Conservation (phyloP, 2,797 vertebrate genomes). For the Takifugu ocellatus region DNA sequence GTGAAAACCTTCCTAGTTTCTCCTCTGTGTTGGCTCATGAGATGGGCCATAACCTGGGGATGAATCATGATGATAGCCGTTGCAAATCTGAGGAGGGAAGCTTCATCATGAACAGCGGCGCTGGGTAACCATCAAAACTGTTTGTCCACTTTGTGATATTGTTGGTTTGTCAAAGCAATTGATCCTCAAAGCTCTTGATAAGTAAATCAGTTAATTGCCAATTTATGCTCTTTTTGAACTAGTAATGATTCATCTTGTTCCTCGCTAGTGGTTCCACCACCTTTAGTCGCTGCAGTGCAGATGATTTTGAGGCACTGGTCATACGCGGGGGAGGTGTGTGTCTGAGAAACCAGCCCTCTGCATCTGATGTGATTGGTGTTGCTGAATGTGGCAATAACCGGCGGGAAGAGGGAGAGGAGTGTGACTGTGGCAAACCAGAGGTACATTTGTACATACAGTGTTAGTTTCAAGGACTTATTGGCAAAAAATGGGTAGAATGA, state of each 20-base stretch:
- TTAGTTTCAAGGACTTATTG: not conserved
- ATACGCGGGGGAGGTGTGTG: slow-evolving; percentile 78
- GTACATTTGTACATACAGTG: slow-evolving; percentile 47
- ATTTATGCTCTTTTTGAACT: not conserved
- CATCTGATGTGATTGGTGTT: slow-evolving; percentile 64
- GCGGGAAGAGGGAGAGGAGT: slow-evolving; percentile 81
- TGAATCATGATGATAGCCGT: slow-evolving; percentile 73
- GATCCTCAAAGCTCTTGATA: too few relatives aligned
- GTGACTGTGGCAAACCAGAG: slow-evolving; percentile 84
- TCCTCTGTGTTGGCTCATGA: slow-evolving; percentile 86
- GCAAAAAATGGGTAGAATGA: not conserved
- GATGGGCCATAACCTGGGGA: slow-evolving; percentile 87
- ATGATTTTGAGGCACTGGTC: slow-evolving; percentile 79
- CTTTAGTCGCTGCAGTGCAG: slow-evolving; percentile 83
- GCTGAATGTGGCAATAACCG: slow-evolving; percentile 82
- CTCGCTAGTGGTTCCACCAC: slow-evolving; percentile 65
- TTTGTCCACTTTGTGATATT: not conserved
- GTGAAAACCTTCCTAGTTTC: slow-evolving; percentile 23
- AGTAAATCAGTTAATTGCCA: not conserved
- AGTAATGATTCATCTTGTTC: slow-evolving; percentile 13
- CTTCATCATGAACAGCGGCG: slow-evolving; percentile 78
- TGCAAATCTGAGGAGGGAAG: slow-evolving; percentile 51
- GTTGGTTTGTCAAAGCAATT: too few relatives aligned
- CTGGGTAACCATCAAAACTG: slow-evolving; percentile 63
- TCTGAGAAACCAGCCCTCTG: slow-evolving; percentile 79